phyloP scores from a whole-genome alignment of 2,113 vertebrate species.

The Zootoca vivipara region DNA sequence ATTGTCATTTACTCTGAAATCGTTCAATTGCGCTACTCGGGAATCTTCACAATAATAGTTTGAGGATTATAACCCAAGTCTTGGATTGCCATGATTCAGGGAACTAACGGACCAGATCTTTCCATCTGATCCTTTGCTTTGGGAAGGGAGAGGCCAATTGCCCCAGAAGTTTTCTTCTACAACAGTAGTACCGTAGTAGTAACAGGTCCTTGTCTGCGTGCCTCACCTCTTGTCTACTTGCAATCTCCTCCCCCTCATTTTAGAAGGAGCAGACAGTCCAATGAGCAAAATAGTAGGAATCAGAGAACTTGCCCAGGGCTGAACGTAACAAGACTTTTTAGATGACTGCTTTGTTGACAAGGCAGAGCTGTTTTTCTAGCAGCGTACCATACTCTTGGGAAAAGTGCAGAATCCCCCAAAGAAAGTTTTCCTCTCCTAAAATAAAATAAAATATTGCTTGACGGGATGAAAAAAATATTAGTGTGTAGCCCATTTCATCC shows the following conservation, averaged over 20 bases:
- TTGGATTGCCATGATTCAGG: not conserved
- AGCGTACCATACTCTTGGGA: rapidly evolving
- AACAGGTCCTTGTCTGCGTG: not conserved
- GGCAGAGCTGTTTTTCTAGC: slow-evolving; percentile 31
- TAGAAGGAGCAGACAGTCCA: not conserved
- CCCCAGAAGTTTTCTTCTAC: not conserved
- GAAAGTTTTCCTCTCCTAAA: slow-evolving; percentile 44
- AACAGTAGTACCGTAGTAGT: not conserved
- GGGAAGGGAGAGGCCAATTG: not conserved
- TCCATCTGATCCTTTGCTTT: not conserved
- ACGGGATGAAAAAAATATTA: not conserved
- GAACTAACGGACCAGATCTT: too few relatives aligned
- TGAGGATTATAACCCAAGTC: not conserved
- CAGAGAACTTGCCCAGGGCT: not conserved
- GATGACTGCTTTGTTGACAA: slow-evolving; percentile 20
- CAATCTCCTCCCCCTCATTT: not conserved
- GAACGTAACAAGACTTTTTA: rapidly evolving
- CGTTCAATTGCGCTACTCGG: not conserved
- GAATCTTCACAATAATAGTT: not conserved
- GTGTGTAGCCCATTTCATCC: not conserved
- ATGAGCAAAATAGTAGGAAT: not conserved
- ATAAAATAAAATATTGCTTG: not conserved
- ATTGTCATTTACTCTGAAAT: not conserved
- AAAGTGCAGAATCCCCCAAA: rapidly evolving
- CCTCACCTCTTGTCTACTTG: not conserved